phyloP scores from a whole-genome alignment of 2,888 invertebrate genomes.

The Perithous albicinctus region DNA sequence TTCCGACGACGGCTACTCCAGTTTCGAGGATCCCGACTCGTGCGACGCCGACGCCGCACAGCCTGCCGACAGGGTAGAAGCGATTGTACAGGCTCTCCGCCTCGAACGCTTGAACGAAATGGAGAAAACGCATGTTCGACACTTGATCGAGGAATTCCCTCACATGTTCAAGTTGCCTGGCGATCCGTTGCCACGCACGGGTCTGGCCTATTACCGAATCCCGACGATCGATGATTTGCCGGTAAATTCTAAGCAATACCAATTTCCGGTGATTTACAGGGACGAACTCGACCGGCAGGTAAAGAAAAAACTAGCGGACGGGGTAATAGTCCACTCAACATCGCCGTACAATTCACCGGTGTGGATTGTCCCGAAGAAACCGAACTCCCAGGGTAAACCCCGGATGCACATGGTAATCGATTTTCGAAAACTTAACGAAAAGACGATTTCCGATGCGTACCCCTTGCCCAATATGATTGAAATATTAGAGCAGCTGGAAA shows the following conservation, averaged over 20 bases:
- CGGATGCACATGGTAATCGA: constrained; percentile 70
- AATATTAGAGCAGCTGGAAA: constrained; percentile 49
- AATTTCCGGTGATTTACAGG: constrained; percentile 32
- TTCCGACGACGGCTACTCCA: background rate
- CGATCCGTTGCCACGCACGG: constrained; percentile 37
- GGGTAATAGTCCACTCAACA: too few relatives aligned
- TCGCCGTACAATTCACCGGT: constrained; percentile 66
- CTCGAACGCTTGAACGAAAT: too few relatives aligned
- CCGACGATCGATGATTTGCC: constrained; percentile 39
- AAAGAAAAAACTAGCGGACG: constrained; percentile 15
- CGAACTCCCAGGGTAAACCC: constrained; percentile 69
- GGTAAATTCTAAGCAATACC: constrained; percentile 44
- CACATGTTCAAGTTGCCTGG: constrained; percentile 45
- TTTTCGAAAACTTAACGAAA: constrained; percentile 70
- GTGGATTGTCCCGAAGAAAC: constrained; percentile 69
- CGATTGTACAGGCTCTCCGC: too few relatives aligned
- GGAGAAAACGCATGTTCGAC: too few relatives aligned
- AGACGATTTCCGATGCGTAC: constrained; percentile 68
- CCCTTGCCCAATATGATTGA: constrained; percentile 68
- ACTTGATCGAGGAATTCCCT: constrained; percentile 29
- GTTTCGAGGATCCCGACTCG: background rate
- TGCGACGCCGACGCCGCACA: too few relatives aligned
- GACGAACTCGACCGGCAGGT: constrained; percentile 49
- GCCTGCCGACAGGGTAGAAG: too few relatives aligned
- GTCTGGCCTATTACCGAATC: constrained; percentile 11